Base-by-base conservation (phyloP, 2,888 invertebrate genomes). In the Arrhopalites spinosus region DNA sequence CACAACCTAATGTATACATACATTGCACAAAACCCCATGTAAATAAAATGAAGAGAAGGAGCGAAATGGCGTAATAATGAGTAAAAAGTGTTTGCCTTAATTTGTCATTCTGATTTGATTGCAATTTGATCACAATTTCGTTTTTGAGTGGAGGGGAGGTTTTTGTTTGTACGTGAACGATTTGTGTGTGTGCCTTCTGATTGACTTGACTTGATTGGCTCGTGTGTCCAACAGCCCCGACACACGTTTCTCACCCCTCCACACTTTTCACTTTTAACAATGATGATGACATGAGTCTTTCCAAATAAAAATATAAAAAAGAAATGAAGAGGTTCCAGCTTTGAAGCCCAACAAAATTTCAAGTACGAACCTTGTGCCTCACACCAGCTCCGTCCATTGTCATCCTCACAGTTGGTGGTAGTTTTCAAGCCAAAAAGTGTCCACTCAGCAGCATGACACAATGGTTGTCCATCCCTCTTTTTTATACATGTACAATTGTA, bases 61-160 rank as follows among this genome's bases (percentile, higher is more conserved):
- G 43, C 20, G 25, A 47, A 36, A 36, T 50, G 56, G 70, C 70
- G 56, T 53, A 56, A 70, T 70, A 70, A 70, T 70, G 70, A 70
- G 30, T 70, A 56, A 70, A 70, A 59, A 69, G 50, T 70, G 70
- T 70, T 70, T 70, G n/a, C 53, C n/a, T 56, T 56, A 70, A 70
- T 70, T 70, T 70, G 56, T 56, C 56, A 70, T 25, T 50, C 70
- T 59, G 59, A 59, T 59, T 59, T 59, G 59, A 27, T 56, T 56
- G 45, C 29, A 29, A 56, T 70, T 70, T 70, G 56, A 70, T 70
- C 56, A 30, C 70, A 70, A 70, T 70, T 56, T 56, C 56, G 15
- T 68, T 27, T 20, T 47, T 27, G 61, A 25, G 27, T 25, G n/a
- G 43, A 13, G 8, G 66, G 43, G 66, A 45, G 25, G 15, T 13